Evolutionary conservation across 2,797 vertebrate genomes (phyloP).

Genomic region (Notolepis coatsorum): DNA sequence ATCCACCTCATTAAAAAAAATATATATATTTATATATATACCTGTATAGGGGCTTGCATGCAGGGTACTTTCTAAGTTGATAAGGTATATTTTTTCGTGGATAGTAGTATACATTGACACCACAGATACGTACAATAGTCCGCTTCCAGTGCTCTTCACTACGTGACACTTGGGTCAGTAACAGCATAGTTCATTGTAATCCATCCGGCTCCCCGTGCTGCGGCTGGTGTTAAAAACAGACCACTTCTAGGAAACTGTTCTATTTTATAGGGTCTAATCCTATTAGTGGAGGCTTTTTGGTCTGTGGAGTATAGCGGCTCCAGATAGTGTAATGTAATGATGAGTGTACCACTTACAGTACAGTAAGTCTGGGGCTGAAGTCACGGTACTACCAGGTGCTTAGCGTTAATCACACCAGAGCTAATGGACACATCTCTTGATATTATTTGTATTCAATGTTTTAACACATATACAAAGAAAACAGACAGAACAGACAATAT

Average conservation of each 20-base stretch:
- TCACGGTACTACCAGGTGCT: conserved; percentile 27
- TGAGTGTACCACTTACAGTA: conserved; percentile 49
- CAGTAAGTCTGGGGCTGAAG: conserved; percentile 56
- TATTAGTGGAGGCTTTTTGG: conserved; percentile 46
- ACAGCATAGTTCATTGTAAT: not conserved
- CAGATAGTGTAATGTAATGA: conserved; percentile 18
- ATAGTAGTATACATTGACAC: too few relatives aligned
- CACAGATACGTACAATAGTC: not conserved
- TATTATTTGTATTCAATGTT: too few relatives aligned
- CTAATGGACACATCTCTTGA: conserved; percentile 58
- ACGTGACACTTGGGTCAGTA: too few relatives aligned
- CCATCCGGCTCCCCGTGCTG: conserved; percentile 20
- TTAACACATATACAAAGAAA: too few relatives aligned
- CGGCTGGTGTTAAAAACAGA: conserved; percentile 13
- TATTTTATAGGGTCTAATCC: conserved; percentile 47
- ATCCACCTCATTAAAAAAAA: not conserved
- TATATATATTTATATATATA: too few relatives aligned
- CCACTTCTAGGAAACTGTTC: conserved; percentile 20
- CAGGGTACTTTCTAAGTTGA: too few relatives aligned
- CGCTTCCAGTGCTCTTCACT: not conserved
- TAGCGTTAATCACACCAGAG: conserved; percentile 45
- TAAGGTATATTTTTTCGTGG: too few relatives aligned
- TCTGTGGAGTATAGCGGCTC: conserved; percentile 21
- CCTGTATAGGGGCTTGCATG: too few relatives aligned
- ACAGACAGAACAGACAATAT: too few relatives aligned